Base-by-base conservation (phyloP, 2,888 invertebrate species). In the Callyntrura guangdongensis region DNA sequence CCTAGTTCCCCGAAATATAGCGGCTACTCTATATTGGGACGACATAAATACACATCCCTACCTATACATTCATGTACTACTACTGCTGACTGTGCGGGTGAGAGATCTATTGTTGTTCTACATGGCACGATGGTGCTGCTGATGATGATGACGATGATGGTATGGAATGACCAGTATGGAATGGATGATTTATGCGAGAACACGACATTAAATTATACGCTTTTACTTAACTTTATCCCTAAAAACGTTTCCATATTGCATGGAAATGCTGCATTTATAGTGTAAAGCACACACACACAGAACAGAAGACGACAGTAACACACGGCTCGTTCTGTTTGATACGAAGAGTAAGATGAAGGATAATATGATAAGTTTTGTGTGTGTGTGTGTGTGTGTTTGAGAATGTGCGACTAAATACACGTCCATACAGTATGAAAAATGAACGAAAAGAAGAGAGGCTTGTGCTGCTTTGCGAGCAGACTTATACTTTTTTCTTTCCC, bases 101-200 rank as follows among this genome's bases (percentile, higher is more conserved):
- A 82, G 82, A 82, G 47, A 74, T 61, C 45, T 74, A 53, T 56
- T 56, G 69, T 53, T 49, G 49, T 69, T 49, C 53, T 69, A 49
- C 67, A 74, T 11, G 74, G 74, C 84, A 85, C 64, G 72, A 85
- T 12, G 22, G 53, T 59, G 53, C 2, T 49, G 53, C 20, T 49
- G 56, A 90, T 77, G 84, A 67, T 79, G 82, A 69, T 69, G 88
- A 84, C 72, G 82, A 74, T 17, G 47, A 47, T 25, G 59, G 27
- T 20, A 86, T 74, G 83, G 72, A 92, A 91, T 92, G 92, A 92
- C 92, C 92, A 92, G 92, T 90, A 91, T 92, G 92, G 92, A 91
- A 92, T 90, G 89, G 49, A 89, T 92, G 92, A 92, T 92, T 92
- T 92, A 92, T 92, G 92, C 92, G 91, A 82, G 81, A 91, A 92